These are phyloP conservation scores for Oscheius onirici DNA, from an alignment of 2,888 invertebrate species.

Conservation along the genomic window DNA sequence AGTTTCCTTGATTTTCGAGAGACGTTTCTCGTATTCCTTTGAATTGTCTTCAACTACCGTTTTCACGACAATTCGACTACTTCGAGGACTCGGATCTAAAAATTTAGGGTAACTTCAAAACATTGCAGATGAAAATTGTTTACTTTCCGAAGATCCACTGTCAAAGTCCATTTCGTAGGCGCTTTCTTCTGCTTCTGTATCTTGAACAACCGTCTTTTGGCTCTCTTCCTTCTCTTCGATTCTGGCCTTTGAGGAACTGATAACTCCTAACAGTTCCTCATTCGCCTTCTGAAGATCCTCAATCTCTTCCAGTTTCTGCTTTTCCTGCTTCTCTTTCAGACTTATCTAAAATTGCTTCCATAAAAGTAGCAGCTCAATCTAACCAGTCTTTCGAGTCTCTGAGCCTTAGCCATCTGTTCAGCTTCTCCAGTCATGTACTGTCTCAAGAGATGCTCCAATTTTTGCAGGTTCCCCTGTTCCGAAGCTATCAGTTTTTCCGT, in stretches of 20 bases:
- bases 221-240: conserved; percentile 25
- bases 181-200: conserved; percentile 38
- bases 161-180: conserved; percentile 48
- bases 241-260: neutral
- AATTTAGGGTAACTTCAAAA: too few species aligned
- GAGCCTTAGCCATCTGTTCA: conserved; percentile 11
- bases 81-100: neutral
- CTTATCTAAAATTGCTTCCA: conserved; percentile 36
- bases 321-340: conserved; percentile 41
- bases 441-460: conserved; percentile 16
- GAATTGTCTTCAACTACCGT: conserved; percentile 63
- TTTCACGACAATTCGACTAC: conserved; percentile 35
- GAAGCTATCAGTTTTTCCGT: neutral
- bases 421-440: conserved; percentile 8
- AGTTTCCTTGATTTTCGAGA: conserved; percentile 54
- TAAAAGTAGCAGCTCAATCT: neutral
- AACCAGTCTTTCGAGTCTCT: conserved; percentile 22
- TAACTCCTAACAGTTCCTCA: conserved; percentile 35
- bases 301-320: conserved; percentile 43
- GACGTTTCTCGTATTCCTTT: conserved; percentile 52
- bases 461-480: conserved; percentile 16
- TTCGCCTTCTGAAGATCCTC: conserved; percentile 51
- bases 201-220: conserved; percentile 6
- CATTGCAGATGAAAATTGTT: neutral
- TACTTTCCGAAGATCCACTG: conserved; percentile 10